Base-by-base conservation (phyloP, 2,888 invertebrate species). In the Diabrotica balteata region DNA sequence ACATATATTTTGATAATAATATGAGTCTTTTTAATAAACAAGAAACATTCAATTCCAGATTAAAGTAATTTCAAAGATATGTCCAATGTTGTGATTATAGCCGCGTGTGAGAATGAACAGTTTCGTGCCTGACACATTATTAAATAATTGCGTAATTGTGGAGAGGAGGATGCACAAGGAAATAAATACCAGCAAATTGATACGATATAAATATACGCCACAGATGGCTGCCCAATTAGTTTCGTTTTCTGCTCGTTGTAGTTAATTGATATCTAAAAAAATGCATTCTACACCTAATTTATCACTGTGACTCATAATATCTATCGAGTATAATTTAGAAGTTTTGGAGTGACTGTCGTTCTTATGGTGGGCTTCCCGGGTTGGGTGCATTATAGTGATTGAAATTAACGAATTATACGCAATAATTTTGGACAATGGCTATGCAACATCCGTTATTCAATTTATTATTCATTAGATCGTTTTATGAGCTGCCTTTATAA, bases 401-500 rank as follows among this genome's bases (percentile, higher is more conserved):
- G 65, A 66, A 60, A 66, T 66, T 62, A 61, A 67, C 32, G 58
- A 58, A 70, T 65, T 46, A 67, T 47, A 70, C 46, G 57, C 67
- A 70, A 61, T 60, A 64, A 67, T 64, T 67, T 67, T 60, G 70
- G 63, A 66, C 67, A 67, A 70, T 70, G 55, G 66, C 66, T 46
- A 51, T 66, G 54, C 63, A 63, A 67, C 67, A 67, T 69, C 69
- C 69, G 71, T 67, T 69, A 66, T 57, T 22, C 53, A 68, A 71
- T 71, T 67, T 67, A 67, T 69, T 71, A 69, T 71, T 71, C 68
- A 71, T 71, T 69, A 71, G 66, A 54, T 57, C 45, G 64, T 59
- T 66, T 62, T 47, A 52, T 62, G 62, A 50, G 45, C 50, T 61
- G 22, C 4, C 7, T 53, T 32, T 42, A 9, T 8, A 46, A 58